phyloP scores from a whole-genome alignment of 2,113 vertebrate species.

The Siniperca chuatsi region DNA sequence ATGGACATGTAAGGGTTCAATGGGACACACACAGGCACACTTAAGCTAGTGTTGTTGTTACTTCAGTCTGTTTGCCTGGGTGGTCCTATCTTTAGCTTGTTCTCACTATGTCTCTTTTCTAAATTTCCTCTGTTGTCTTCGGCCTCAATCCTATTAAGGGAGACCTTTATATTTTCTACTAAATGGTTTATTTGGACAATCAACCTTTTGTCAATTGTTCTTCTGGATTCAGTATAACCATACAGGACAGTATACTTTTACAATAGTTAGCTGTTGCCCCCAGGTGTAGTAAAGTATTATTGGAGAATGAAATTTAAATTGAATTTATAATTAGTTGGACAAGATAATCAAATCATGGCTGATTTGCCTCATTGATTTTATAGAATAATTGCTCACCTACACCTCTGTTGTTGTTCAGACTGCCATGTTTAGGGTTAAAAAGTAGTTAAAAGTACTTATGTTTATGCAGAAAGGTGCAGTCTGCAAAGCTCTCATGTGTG shows the following conservation, averaged over 20 bases:
- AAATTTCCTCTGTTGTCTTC: constrained; percentile 35
- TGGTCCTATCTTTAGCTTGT: constrained; percentile 62
- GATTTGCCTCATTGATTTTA: background rate
- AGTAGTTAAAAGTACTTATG: background rate
- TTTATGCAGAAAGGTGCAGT: constrained; percentile 14
- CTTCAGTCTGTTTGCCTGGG: constrained; percentile 52
- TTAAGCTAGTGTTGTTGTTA: constrained; percentile 36
- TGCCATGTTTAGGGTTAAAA: background rate
- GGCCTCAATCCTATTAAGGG: background rate
- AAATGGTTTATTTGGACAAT: constrained; percentile 17
- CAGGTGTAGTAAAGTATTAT: background rate
- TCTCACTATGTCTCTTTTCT: constrained; percentile 27
- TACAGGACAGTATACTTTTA: background rate
- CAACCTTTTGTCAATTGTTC: background rate
- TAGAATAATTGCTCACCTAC: background rate
- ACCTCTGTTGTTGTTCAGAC: background rate
- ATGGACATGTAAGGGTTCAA: constrained; percentile 37
- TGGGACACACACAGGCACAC: constrained; percentile 34
- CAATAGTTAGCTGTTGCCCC: background rate
- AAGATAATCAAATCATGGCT: background rate
- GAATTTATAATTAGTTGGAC: background rate
- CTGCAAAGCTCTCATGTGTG: constrained; percentile 17
- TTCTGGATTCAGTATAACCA: background rate
- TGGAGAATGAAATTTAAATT: background rate
- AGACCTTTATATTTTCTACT: constrained; percentile 1